Conservation (phyloP, 2,888 invertebrate species). For the Eristalis arbustorum region DNA sequence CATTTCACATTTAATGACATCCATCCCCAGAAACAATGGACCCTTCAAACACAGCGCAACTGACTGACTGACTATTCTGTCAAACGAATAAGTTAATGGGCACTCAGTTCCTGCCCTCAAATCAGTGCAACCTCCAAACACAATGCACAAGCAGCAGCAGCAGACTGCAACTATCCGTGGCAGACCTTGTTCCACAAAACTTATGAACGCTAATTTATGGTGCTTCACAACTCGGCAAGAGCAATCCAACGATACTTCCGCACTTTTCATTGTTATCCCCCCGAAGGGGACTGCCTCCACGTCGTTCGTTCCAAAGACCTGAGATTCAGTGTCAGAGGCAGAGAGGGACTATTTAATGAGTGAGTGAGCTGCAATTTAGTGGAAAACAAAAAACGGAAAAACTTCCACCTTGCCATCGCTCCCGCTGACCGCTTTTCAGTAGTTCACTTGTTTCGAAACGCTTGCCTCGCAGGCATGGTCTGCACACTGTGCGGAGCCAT, state of each 20-base stretch:
- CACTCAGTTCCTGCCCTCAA: not conserved
- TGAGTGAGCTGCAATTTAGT: constrained; percentile 57
- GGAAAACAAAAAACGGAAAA: constrained; percentile 52
- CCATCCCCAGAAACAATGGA: not conserved
- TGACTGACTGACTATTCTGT: not conserved
- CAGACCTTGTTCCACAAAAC: constrained; percentile 63
- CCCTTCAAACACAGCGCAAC: not conserved
- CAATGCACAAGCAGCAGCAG: constrained; percentile 31
- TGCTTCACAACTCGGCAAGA: constrained; percentile 30
- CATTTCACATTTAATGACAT: not conserved
- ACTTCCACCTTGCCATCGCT: constrained; percentile 11
- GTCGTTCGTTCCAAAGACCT: constrained; percentile 2
- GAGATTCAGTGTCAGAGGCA: constrained; percentile 18
- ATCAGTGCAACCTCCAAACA: not conserved
- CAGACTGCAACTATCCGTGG: constrained; percentile 24
- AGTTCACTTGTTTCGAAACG: constrained; percentile 34
- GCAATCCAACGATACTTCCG: constrained; percentile 47
- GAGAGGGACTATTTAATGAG: constrained; percentile 11
- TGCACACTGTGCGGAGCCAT: not conserved
- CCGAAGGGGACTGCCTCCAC: not conserved
- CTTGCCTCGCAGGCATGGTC: constrained; percentile 31
- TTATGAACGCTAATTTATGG: constrained; percentile 55
- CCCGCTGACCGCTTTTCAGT: constrained; percentile 41
- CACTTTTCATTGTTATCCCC: constrained; percentile 45
- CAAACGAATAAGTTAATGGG: not conserved